These are phyloP conservation scores for Coregonus clupeaformis DNA, from an alignment of 2,113 vertebrate genomes.

Conservation along the genomic window DNA sequence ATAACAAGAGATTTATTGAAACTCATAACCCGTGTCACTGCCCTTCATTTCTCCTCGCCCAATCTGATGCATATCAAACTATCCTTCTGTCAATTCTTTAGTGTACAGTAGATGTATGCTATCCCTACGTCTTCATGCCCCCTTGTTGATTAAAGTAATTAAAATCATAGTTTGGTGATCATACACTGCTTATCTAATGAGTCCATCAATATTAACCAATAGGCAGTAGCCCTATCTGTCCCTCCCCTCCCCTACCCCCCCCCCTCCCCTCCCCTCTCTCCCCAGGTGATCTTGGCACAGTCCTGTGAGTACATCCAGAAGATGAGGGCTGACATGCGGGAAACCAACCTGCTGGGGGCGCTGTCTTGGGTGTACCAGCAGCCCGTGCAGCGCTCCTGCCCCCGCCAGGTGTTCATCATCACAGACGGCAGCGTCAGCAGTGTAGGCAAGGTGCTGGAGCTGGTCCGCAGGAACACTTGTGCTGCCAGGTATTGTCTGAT, in stretches of 20 bases:
- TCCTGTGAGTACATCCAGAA: slow-evolving; percentile 79
- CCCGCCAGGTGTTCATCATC: slow-evolving; percentile 92
- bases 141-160: neutral
- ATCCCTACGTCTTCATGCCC: too few relatives aligned
- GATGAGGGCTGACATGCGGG: slow-evolving; percentile 64
- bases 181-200: too few relatives aligned
- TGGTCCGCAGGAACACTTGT: slow-evolving; percentile 84
- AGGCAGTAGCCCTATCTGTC: too few relatives aligned
- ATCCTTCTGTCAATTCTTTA: too few relatives aligned
- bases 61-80: too few relatives aligned
- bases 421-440: slow-evolving; percentile 63
- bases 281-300: slow-evolving; percentile 77
- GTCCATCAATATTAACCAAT: too few relatives aligned
- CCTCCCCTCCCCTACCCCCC: neutral
- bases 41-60: neutral
- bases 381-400: slow-evolving; percentile 81
- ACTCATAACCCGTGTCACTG: neutral
- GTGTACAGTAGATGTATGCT: too few relatives aligned
- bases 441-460: slow-evolving; percentile 79
- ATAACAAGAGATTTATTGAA: neutral
- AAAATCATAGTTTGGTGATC: too few relatives aligned
- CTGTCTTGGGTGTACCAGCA: slow-evolving; percentile 86
- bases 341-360: slow-evolving; percentile 79
- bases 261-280: neutral
- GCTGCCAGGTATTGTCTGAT: slow-evolving; percentile 79